phyloP scores from a whole-genome alignment of 2,113 vertebrate species.

The Galbula dea region DNA sequence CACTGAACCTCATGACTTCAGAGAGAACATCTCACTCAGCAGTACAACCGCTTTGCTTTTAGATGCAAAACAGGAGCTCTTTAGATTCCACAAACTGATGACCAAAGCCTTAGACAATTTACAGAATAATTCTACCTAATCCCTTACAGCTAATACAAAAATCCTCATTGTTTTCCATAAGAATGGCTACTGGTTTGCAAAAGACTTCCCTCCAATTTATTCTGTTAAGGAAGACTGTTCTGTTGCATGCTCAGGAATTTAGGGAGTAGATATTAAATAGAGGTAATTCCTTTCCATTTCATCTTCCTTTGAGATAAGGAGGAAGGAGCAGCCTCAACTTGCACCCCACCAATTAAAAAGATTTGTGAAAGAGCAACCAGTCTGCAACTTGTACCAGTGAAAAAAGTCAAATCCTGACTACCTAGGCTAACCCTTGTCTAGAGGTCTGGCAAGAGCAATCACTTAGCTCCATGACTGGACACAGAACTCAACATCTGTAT shows the following conservation, averaged over 20 bases:
- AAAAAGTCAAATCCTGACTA: not conserved
- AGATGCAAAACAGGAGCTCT: not conserved
- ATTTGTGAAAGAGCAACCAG: not conserved
- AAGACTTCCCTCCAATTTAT: not conserved
- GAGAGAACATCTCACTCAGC: not conserved
- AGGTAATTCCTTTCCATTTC: not conserved
- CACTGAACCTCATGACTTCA: not conserved
- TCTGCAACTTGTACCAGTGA: not conserved
- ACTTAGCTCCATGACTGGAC: not conserved
- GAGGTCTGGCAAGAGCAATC: not conserved
- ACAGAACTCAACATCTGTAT: fast-evolving
- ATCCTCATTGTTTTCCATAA: not conserved
- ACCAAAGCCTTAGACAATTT: not conserved
- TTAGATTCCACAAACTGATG: not conserved
- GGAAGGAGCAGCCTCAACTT: not conserved
- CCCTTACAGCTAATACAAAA: not conserved
- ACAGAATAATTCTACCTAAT: not conserved
- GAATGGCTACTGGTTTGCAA: not conserved
- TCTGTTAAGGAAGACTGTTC: not conserved
- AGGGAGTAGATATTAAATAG: not conserved
- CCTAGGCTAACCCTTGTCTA: not conserved
- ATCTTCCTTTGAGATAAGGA: not conserved
- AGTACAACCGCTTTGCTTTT: not conserved
- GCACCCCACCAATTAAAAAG: not conserved
- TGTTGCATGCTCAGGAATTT: not conserved